A percentile compares a stretch with the other conserved stretches of the same genome.
Conservation (phyloP, 2,888 invertebrate genomes). For the Camponotus fellah region DNA sequence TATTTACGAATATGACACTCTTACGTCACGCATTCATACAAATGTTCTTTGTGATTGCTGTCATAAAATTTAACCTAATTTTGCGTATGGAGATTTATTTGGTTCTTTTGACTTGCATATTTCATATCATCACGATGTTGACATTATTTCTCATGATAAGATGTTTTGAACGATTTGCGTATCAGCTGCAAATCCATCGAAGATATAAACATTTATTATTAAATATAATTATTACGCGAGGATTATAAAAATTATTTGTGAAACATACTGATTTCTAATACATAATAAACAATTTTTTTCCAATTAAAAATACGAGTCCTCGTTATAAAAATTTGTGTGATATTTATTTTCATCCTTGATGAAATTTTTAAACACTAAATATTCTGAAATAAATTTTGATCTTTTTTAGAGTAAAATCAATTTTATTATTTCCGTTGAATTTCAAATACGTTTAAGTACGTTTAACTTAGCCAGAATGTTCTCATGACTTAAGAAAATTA, state of each 20-base stretch:
- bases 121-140: background rate
- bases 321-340: background rate
- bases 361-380: background rate
- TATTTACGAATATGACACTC: slow-evolving; percentile 22
- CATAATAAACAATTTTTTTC: background rate
- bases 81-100: background rate
- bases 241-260: background rate
- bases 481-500: background rate
- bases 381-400: background rate
- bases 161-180: background rate
- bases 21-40: background rate
- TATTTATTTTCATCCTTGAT: background rate
- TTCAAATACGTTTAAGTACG: no score
- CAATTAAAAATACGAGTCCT: background rate
- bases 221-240: background rate
- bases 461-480: no score
- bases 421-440: no score
- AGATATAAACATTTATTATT: background rate
- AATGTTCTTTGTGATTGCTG: background rate
- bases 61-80: background rate
- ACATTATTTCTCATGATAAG: background rate
- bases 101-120: background rate
- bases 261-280: background rate
- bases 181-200: background rate
- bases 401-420: background rate